Evolutionary conservation across 1,140 invertebrate genomes (phyloP), one percentile per base, ranked within the genome.

Genomic region (Pinna nobilis): DNA sequence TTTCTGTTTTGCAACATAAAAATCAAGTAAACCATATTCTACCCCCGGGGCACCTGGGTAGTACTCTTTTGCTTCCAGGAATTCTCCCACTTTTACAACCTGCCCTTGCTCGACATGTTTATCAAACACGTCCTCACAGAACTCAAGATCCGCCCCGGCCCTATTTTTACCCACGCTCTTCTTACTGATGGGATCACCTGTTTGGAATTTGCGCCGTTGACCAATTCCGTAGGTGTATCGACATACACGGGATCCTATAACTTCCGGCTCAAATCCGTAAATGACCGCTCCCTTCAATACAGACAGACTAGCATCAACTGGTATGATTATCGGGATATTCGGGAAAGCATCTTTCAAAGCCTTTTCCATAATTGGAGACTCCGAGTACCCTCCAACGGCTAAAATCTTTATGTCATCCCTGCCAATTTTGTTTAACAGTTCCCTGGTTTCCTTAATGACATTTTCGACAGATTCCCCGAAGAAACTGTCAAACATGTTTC

Each of bases 261-360:
- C n/a, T 47, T 55, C n/a, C 15, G 69, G 69, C 15, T 65, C 49
- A 65, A 64, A 71, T 23, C 44, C 69, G 25, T 64, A 71, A 23
- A 71, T 25, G 6, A 71, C 60, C 4, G 69, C 69, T 7, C 69
- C 69, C 65, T 71, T 71, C n/a, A 71, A 41, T 1, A 71, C 69
- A n/a, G 69, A 59, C 15, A 71, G 39, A 33, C 49, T 37, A 18
- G 59, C 15, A 30, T 71, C 69, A 23, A 20, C 15, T 47, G 69
- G 69, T 15, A 51, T 49, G 6, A 71, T 20, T n/a, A 71, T 33
- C 3, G 9, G 11, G 20, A 64, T 37, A n/a, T 55, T n/a, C 3
- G 35, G 47, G 23, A 64, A 65, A 23, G 25, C 25, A 13, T 64
- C 18, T 32, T 65, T 39, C 0, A 71, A 25, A 11, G 28, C 7